Percentiles rank a stretch among this genome's conserved stretches.
Conservation (phyloP, 2,113 vertebrate species). For the Passer montanus region DNA sequence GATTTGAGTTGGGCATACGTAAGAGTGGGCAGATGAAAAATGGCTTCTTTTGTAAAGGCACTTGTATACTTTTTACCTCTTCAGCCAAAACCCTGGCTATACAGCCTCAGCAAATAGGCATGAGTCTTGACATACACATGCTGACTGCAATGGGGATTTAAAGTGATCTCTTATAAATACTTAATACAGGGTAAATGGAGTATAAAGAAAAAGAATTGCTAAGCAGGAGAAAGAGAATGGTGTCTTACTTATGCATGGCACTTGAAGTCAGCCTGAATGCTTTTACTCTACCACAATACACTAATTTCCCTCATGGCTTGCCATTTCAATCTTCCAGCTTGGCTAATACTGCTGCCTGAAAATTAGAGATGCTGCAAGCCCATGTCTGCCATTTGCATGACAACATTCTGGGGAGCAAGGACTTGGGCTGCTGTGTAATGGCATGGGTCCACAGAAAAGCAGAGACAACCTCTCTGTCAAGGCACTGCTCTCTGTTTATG, state of each 20-base stretch:
- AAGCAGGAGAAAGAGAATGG: background rate
- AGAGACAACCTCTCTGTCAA: background rate
- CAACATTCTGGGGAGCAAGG: background rate
- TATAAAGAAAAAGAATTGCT: background rate
- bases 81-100: background rate
- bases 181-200: background rate
- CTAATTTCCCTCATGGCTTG: slow-evolving; percentile 37
- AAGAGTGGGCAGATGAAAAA: background rate
- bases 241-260: background rate
- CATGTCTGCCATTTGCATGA: background rate
- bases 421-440: background rate
- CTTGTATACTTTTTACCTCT: background rate
- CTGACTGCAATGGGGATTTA: slow-evolving; percentile 18
- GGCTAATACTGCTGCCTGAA: background rate
- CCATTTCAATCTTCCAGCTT: background rate
- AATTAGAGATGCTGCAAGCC: background rate
- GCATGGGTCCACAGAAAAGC: background rate
- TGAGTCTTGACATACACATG: background rate
- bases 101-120: background rate
- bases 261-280: background rate
- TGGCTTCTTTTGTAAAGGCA: background rate
- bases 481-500: background rate
- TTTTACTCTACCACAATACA: background rate
- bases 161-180: slow-evolving; percentile 24
- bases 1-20: background rate